Conservation (phyloP, 2,113 vertebrate genomes). For the Oryzias javanicus region DNA sequence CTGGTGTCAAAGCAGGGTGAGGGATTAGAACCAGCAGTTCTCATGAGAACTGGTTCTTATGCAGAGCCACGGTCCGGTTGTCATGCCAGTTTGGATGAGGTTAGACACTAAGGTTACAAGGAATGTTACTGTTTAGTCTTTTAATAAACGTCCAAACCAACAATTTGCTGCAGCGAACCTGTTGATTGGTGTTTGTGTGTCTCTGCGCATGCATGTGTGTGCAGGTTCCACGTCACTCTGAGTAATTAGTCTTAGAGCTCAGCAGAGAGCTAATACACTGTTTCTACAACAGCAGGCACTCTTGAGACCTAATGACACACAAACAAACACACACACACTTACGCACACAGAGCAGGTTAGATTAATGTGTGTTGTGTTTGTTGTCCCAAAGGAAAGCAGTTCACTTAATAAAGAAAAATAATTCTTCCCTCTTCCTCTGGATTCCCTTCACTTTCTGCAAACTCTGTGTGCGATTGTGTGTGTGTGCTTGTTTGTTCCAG, state of each 20-base stretch:
- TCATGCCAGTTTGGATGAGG: too few relatives aligned
- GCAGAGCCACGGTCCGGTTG: too few relatives aligned
- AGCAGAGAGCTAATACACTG: conserved; percentile 48
- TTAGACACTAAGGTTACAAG: too few relatives aligned
- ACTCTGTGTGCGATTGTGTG: conserved; percentile 5
- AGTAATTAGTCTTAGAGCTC: conserved; percentile 63
- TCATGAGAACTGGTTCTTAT: too few relatives aligned
- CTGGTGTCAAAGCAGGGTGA: too few relatives aligned
- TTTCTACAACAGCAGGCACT: conserved; percentile 54
- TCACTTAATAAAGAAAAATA: conserved; percentile 99
- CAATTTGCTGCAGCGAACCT: neutral
- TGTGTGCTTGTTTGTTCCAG: neutral
- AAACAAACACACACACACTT: conserved; percentile 25
- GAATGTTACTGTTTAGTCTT: too few relatives aligned
- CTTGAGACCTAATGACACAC: conserved; percentile 38
- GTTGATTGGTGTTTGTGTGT: conserved; percentile 15
- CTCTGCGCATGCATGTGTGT: conserved; percentile 6
- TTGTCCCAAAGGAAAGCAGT: conserved; percentile 85
- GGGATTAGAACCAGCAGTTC: too few relatives aligned
- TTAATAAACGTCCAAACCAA: too few relatives aligned
- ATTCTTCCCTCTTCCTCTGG: conserved; percentile 80
- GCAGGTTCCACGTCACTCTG: conserved; percentile 39
- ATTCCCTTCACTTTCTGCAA: conserved; percentile 23
- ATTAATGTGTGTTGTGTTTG: conserved; percentile 98
- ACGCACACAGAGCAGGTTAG: conserved; percentile 59